phyloP scores from a whole-genome alignment of 2,888 invertebrate genomes.

The Craniophora ligustri region DNA sequence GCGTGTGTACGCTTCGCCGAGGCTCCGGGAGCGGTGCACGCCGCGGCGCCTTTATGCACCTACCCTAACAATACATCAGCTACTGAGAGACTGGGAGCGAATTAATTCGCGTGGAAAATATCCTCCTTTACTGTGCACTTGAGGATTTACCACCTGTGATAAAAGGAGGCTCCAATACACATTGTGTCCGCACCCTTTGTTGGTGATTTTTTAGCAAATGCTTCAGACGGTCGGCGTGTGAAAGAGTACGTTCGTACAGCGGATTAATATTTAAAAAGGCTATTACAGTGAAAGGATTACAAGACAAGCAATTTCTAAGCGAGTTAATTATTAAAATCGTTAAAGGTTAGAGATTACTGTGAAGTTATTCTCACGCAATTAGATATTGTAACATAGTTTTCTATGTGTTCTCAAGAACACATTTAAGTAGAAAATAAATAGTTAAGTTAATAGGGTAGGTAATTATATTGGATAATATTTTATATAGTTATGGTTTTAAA shows the following conservation, averaged over 20 bases:
- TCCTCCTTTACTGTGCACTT: conserved; percentile 80
- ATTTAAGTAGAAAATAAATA: conserved; percentile 20
- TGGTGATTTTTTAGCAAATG: conserved; percentile 66
- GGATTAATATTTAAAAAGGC: conserved; percentile 69
- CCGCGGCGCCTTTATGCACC: conserved; percentile 75
- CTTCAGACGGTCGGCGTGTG: conserved; percentile 59
- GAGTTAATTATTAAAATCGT: conserved; percentile 18
- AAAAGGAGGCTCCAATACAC: conserved; percentile 69
- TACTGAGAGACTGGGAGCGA: conserved; percentile 66
- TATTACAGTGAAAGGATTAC: conserved; percentile 70
- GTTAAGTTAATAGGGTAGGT: conserved; percentile 15
- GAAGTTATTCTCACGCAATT: conserved; percentile 36
- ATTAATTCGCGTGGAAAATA: conserved; percentile 73
- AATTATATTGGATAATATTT: conserved; percentile 33
- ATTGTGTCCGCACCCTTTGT: conserved; percentile 71
- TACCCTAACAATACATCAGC: conserved; percentile 67
- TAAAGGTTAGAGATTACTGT: conserved; percentile 2
- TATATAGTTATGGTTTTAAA: too few species aligned
- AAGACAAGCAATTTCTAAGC: conserved; percentile 31
- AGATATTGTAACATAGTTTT: conserved; percentile 28
- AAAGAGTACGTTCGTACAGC: conserved; percentile 63
- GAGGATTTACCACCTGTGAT: conserved; percentile 82
- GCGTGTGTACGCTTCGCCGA: conserved; percentile 51
- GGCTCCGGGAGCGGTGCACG: conserved; percentile 62
- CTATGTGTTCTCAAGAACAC: conserved; percentile 33